Conservation (phyloP, 2,113 vertebrate species). For the Cephalopterus ornatus region DNA sequence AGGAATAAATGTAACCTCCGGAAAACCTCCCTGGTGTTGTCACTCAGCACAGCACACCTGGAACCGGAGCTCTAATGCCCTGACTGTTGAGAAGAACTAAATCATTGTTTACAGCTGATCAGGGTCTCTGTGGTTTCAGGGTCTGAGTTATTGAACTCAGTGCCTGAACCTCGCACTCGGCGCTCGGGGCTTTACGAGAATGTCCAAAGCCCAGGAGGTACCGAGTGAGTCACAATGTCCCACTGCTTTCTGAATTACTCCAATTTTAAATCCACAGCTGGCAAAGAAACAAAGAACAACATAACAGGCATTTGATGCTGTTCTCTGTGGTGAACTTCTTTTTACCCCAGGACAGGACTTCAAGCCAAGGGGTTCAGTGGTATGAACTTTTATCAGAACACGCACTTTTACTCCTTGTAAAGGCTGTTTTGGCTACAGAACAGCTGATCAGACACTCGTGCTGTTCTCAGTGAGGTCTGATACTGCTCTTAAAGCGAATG, state of each 20-base stretch:
- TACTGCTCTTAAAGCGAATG: not conserved
- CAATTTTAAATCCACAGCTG: constrained; percentile 63
- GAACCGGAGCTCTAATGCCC: not conserved
- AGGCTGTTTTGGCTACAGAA: constrained; percentile 35
- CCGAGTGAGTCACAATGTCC: constrained; percentile 66
- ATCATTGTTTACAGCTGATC: constrained; percentile 2
- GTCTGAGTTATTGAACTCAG: constrained; percentile 5
- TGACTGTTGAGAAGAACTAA: not conserved
- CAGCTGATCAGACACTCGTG: not conserved
- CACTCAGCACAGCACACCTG: constrained; percentile 18
- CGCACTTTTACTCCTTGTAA: constrained; percentile 24
- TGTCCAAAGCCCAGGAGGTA: constrained; percentile 68
- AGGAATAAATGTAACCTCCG: not conserved
- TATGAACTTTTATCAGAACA: constrained; percentile 62
- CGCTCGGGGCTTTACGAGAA: constrained; percentile 13
- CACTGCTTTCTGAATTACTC: constrained; percentile 70
- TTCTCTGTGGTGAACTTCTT: constrained; percentile 63
- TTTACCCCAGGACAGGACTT: constrained; percentile 50
- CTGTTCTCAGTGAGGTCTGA: not conserved
- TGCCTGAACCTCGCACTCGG: not conserved
- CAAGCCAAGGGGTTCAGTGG: constrained; percentile 41
- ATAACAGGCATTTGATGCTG: constrained; percentile 65
- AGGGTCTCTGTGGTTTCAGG: not conserved
- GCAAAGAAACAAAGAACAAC: constrained; percentile 72
- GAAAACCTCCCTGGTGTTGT: not conserved